A percentile compares a stretch with the other conserved stretches of the same genome.
phyloP scores from a whole-genome alignment of 2,113 vertebrate species.

The Haplochromis vanheusdeni region DNA sequence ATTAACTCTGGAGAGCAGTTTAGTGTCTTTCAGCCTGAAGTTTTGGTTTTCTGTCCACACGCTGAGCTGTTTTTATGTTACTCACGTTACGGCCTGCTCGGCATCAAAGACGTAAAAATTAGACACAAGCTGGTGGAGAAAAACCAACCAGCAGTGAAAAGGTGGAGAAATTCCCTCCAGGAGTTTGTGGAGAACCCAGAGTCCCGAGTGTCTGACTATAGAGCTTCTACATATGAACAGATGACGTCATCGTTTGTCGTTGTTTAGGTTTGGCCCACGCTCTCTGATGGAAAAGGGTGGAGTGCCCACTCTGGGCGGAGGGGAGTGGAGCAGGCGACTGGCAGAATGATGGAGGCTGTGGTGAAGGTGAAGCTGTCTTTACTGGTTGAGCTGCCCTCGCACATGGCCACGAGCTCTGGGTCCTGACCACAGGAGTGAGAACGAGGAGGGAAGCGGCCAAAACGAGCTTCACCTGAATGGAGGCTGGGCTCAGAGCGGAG shows the following conservation, averaged over 20 bases:
- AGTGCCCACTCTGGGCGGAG: neutral
- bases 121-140: neutral
- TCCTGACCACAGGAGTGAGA: neutral
- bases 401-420: rapidly evolving
- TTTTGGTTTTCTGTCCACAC: neutral
- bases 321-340: neutral
- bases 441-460: neutral
- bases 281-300: neutral
- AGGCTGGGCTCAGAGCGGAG: neutral
- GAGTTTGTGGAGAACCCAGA: neutral
- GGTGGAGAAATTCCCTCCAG: neutral
- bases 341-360: neutral
- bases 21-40: neutral
- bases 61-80: neutral
- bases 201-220: neutral
- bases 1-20: neutral
- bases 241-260: neutral
- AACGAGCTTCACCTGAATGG: neutral
- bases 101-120: neutral
- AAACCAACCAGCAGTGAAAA: neutral
- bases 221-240: neutral
- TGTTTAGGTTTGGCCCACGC: neutral
- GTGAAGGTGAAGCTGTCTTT: neutral
- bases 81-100: neutral
- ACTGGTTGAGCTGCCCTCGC: neutral